Percentiles rank a stretch among this genome's conserved stretches.
These are phyloP conservation scores for Napeogenes sylphis DNA, from an alignment of 2,888 invertebrate genomes.

Conservation along the genomic window DNA sequence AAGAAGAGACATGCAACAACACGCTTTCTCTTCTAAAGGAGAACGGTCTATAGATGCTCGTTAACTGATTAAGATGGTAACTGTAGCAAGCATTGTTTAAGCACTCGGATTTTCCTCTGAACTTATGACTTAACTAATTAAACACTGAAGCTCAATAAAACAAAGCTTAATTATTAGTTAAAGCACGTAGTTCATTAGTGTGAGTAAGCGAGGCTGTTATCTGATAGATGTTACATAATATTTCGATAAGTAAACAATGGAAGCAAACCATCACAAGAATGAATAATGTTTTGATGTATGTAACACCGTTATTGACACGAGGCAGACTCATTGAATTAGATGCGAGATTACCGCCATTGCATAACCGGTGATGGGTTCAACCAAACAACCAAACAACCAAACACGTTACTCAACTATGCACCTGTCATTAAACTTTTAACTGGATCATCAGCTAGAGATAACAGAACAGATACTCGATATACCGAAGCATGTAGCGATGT, in stretches of 20 bases:
- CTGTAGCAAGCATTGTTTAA: constrained; percentile 51
- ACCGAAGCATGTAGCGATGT: too few relatives aligned
- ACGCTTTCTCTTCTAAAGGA: constrained; percentile 68
- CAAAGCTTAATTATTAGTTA: neutral
- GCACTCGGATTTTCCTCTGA: constrained; percentile 10
- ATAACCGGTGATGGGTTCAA: constrained; percentile 61
- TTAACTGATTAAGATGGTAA: constrained; percentile 71
- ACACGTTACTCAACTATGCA: constrained; percentile 64
- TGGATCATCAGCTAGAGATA: constrained; percentile 49
- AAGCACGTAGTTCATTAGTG: too few relatives aligned
- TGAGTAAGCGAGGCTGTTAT: neutral
- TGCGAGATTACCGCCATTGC: constrained; percentile 61
- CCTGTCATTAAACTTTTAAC: constrained; percentile 55
- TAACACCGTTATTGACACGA: constrained; percentile 64
- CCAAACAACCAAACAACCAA: constrained; percentile 37
- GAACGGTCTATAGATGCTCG: constrained; percentile 59
- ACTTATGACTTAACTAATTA: constrained; percentile 9
- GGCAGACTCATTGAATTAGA: constrained; percentile 53
- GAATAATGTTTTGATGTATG: constrained; percentile 34
- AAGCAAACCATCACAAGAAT: constrained; percentile 2
- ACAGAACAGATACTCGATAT: neutral
- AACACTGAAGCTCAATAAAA: neutral
- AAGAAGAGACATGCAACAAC: constrained; percentile 60
- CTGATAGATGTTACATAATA: too few relatives aligned
- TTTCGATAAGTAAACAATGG: neutral